Evolutionary conservation across 2,113 vertebrate species (phyloP).

Genomic region (Psophia crepitans): DNA sequence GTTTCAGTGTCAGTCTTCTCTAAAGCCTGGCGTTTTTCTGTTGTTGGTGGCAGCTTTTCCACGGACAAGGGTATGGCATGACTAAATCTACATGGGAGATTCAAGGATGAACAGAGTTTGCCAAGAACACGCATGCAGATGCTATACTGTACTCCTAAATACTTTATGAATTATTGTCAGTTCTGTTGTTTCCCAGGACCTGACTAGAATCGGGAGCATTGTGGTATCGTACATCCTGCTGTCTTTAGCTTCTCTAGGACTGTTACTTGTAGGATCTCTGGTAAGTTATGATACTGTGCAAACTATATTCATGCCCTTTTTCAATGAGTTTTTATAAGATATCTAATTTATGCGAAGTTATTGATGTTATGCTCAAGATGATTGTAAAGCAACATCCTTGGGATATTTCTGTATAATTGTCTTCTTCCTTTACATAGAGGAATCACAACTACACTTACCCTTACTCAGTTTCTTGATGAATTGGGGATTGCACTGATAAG

Average conservation of each 20-base stretch:
- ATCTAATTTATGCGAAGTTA: neutral
- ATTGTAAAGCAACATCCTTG: neutral
- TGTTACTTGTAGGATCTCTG: slow-evolving; percentile 75
- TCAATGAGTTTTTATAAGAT: neutral
- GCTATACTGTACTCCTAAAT: neutral
- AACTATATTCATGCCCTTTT: neutral
- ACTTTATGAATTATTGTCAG: neutral
- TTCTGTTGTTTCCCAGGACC: slow-evolving; percentile 67
- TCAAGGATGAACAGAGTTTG: neutral
- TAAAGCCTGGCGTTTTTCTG: neutral
- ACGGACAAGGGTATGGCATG: neutral
- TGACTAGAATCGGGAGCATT: slow-evolving; percentile 69
- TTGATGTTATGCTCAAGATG: neutral
- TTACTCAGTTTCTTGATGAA: neutral
- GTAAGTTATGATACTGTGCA: slow-evolving; percentile 68
- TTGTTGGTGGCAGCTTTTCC: neutral
- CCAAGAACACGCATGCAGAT: neutral
- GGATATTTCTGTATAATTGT: neutral
- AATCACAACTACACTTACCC: neutral
- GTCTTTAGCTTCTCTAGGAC: slow-evolving; percentile 76
- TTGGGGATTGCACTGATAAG: neutral
- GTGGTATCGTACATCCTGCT: slow-evolving; percentile 76
- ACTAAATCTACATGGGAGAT: neutral
- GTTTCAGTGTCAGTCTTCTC: neutral
- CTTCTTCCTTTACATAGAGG: neutral